These are phyloP conservation scores for Xestia sexstrigata DNA, from an alignment of 2,888 invertebrate genomes.

Conservation along the genomic window DNA sequence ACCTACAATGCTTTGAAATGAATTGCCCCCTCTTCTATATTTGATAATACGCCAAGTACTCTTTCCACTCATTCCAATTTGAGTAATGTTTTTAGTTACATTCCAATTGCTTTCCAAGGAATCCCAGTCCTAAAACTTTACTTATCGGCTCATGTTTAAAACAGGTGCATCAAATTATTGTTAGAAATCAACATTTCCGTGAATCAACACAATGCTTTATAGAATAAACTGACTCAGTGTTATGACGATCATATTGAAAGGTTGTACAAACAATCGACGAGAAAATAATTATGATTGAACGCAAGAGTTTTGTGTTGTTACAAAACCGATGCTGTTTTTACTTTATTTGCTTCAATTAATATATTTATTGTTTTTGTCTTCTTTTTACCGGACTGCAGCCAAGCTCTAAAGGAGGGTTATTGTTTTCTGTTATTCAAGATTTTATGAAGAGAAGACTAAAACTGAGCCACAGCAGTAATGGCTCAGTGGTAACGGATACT, in stretches of 20 bases:
- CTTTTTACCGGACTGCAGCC: no score
- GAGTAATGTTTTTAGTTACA: background rate
- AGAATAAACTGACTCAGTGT: conserved; percentile 35
- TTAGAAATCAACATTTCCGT: conserved; percentile 13
- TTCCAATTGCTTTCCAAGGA: background rate
- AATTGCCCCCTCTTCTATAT: no score
- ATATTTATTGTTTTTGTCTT: no score
- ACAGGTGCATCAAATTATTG: conserved; percentile 32
- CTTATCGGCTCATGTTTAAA: background rate
- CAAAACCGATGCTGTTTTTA: background rate
- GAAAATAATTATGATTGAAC: conserved; percentile 2
- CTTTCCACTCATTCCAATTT: background rate
- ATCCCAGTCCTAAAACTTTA: background rate
- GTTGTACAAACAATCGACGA: conserved; percentile 16
- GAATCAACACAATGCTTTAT: conserved; percentile 1
- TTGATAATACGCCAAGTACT: no score
- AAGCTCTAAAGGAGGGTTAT: background rate
- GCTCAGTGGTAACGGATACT: background rate
- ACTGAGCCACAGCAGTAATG: background rate
- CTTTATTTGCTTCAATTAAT: no score
- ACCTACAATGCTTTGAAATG: no score
- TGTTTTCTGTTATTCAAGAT: background rate
- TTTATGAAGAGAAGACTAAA: background rate
- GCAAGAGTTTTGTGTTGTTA: background rate
- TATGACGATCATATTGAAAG: conserved; percentile 28